These are phyloP conservation scores for Alca torda DNA, from an alignment of 2,797 vertebrate species.

Conservation along the genomic window DNA sequence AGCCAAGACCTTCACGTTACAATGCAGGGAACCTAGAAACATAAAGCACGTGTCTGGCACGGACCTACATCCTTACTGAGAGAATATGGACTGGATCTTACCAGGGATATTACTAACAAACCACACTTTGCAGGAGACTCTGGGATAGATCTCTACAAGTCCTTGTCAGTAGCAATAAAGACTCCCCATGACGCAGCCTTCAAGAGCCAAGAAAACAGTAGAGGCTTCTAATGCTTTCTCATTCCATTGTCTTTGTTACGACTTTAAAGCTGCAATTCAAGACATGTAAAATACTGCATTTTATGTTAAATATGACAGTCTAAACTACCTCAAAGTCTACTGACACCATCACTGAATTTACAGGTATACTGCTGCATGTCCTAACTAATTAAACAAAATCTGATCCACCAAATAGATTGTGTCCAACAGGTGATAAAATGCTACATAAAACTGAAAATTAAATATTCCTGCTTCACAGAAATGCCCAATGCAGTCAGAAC, in stretches of 20 bases:
- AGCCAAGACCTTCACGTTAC: constrained; percentile 4
- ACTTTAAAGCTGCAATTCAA: neutral
- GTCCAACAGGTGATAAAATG: neutral
- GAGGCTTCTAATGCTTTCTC: neutral
- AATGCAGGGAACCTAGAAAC: neutral
- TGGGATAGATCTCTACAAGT: neutral
- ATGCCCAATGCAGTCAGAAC: neutral
- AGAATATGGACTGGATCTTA: constrained; percentile 10
- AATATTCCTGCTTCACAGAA: neutral
- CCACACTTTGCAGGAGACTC: neutral
- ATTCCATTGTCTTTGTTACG: neutral
- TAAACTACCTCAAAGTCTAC: neutral
- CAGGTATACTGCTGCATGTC: neutral
- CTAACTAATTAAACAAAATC: neutral
- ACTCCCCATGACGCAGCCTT: neutral
- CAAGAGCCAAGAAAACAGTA: neutral
- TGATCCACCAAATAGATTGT: neutral
- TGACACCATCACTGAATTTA: neutral
- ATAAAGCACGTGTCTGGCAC: neutral
- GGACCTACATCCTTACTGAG: neutral
- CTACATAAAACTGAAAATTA: neutral
- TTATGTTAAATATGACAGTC: neutral
- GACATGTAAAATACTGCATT: neutral
- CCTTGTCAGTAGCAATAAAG: constrained; percentile 31
- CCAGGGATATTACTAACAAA: neutral